These are phyloP conservation scores for Hydropotes inermis DNA, from an alignment of 2,113 vertebrate genomes.

Conservation along the genomic window DNA sequence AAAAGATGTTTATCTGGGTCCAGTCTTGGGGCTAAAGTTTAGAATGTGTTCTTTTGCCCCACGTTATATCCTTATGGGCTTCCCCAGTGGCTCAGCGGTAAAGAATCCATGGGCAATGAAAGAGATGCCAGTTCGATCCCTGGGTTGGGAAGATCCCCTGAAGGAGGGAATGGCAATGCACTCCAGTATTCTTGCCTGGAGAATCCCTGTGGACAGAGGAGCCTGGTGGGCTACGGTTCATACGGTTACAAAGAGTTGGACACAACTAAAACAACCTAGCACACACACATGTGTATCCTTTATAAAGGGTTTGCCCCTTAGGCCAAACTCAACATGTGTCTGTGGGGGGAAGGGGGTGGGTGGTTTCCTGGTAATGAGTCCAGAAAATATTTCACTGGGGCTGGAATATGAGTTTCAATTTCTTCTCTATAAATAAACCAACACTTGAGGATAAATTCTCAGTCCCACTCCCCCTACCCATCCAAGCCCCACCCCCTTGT, in stretches of 20 bases:
- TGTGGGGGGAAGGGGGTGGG: accelerated
- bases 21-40: not conserved
- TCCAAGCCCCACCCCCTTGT: not conserved
- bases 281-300: not conserved
- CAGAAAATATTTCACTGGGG: not conserved
- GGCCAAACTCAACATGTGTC: not conserved
- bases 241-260: not conserved
- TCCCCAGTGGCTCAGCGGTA: not conserved
- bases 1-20: not conserved
- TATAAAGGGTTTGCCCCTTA: not conserved
- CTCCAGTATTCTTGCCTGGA: not conserved
- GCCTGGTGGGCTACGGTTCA: not conserved
- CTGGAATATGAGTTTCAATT: not conserved
- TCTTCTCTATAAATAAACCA: not conserved
- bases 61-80: not conserved
- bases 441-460: not conserved
- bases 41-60: not conserved
- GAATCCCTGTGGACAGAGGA: not conserved
- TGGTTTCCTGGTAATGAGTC: not conserved
- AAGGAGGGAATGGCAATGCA: not conserved
- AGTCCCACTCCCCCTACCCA: not conserved
- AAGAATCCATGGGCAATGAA: not conserved
- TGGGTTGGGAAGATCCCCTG: not conserved
- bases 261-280: not conserved
- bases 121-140: not conserved